Conservation (phyloP, 2,113 vertebrate species). For the Hipposideros armiger region DNA sequence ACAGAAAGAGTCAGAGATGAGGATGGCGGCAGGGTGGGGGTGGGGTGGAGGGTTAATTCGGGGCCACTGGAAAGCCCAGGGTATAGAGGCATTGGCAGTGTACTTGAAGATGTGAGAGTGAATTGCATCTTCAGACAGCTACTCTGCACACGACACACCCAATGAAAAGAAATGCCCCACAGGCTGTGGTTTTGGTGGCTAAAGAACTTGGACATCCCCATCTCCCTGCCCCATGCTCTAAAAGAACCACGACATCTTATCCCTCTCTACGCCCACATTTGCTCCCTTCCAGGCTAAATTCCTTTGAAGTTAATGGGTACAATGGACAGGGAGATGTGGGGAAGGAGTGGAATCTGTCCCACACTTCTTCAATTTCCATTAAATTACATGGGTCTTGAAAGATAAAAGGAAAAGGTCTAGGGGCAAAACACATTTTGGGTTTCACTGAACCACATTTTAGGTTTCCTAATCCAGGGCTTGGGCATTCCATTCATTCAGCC, state of each 20-base stretch:
- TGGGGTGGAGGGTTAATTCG: background rate
- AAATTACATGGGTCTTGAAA: constrained; percentile 75
- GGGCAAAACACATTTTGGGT: constrained; percentile 63
- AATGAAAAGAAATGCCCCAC: background rate
- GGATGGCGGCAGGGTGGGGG: too few relatives aligned
- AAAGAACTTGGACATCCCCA: background rate
- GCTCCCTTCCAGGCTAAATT: constrained; percentile 38
- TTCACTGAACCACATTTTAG: constrained; percentile 52
- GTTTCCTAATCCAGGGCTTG: constrained; percentile 40
- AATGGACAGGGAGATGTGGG: background rate
- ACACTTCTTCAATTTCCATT: constrained; percentile 72
- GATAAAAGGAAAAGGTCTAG: constrained; percentile 74
- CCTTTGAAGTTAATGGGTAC: constrained; percentile 71
- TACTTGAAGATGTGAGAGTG: background rate
- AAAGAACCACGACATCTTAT: background rate
- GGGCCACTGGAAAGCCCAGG: background rate
- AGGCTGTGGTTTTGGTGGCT: background rate
- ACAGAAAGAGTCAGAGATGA: background rate
- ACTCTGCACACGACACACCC: background rate
- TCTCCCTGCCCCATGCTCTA: background rate
- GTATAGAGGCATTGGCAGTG: rapidly evolving
- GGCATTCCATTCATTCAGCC: background rate
- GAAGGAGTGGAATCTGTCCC: constrained; percentile 56
- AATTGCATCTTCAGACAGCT: background rate
- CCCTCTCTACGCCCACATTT: constrained; percentile 2